Percentiles rank a stretch among this genome's conserved stretches.
Conservation (phyloP, 2,888 invertebrate genomes). For the Dryomyza anilis region DNA sequence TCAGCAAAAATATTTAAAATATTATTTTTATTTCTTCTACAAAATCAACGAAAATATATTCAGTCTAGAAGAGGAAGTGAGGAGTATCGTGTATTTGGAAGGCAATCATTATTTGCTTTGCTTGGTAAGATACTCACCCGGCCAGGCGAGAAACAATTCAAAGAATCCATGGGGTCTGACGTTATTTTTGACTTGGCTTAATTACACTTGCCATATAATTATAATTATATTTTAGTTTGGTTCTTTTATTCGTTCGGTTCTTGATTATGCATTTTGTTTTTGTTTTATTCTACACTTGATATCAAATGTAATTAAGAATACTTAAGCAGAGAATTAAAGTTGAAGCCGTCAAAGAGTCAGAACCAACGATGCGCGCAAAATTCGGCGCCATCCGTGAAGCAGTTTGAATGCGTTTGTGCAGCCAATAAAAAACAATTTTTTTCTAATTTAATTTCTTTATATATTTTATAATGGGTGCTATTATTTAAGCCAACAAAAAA, state of each 20-base stretch:
- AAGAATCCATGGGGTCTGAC: not conserved
- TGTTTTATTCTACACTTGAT: not conserved
- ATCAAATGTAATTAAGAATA: not conserved
- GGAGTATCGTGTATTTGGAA: no score
- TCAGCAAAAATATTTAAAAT: no score
- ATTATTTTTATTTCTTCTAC: no score
- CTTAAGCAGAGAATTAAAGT: not conserved
- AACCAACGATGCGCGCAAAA: not conserved
- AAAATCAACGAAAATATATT: no score
- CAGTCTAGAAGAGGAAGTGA: no score
- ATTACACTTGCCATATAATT: not conserved
- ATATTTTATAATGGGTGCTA: not conserved
- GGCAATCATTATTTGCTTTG: no score
- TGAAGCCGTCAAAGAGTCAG: not conserved
- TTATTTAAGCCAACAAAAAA: not conserved
- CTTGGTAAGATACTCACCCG: no score
- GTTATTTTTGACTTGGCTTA: not conserved
- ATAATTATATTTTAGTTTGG: not conserved
- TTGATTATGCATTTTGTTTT: not conserved
- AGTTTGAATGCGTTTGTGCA: not conserved
- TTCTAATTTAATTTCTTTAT: not conserved
- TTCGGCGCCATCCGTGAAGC: not conserved
- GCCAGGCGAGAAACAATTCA: conserved; percentile 8
- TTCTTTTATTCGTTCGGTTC: not conserved
- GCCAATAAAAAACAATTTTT: not conserved